A percentile compares a stretch with the other conserved stretches of the same genome.
These are phyloP conservation scores for Chloropsis hardwickii DNA, from an alignment of 2,113 vertebrate species.

Conservation along the genomic window DNA sequence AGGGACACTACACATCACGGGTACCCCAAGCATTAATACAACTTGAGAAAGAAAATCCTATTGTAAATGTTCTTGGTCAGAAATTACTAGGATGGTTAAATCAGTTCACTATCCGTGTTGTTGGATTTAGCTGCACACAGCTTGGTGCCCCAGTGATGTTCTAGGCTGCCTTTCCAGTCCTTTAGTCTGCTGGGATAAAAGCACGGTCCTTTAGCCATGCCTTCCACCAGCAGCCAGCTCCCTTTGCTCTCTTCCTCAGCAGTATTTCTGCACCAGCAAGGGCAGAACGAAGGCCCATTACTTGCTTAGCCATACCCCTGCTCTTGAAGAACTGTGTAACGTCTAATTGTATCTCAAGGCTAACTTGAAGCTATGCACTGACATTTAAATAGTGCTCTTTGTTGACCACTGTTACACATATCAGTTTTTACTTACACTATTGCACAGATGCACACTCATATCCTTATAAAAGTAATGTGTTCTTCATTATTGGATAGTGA, in stretches of 20 bases:
- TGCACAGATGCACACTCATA: not conserved
- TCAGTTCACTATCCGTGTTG: not conserved
- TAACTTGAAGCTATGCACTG: not conserved
- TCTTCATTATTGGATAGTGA: not conserved
- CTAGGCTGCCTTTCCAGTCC: not conserved
- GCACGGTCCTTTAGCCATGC: not conserved
- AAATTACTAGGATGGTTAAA: not conserved
- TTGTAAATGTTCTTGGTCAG: not conserved
- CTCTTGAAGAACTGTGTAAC: not conserved
- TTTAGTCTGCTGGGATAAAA: not conserved
- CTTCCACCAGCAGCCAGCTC: not conserved
- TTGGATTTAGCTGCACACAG: not conserved
- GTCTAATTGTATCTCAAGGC: not conserved
- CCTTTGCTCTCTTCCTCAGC: not conserved
- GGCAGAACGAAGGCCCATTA: not conserved
- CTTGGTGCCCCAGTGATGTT: not conserved
- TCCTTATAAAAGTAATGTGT: not conserved
- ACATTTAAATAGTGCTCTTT: not conserved
- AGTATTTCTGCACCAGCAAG: not conserved
- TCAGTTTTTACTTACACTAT: not conserved
- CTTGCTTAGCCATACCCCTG: not conserved
- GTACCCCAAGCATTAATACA: not conserved
- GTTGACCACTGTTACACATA: not conserved
- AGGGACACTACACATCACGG: not conserved
- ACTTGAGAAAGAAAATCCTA: not conserved